Evolutionary conservation across 1,140 invertebrate species (phyloP).

Genomic region (Phortica variegata): DNA sequence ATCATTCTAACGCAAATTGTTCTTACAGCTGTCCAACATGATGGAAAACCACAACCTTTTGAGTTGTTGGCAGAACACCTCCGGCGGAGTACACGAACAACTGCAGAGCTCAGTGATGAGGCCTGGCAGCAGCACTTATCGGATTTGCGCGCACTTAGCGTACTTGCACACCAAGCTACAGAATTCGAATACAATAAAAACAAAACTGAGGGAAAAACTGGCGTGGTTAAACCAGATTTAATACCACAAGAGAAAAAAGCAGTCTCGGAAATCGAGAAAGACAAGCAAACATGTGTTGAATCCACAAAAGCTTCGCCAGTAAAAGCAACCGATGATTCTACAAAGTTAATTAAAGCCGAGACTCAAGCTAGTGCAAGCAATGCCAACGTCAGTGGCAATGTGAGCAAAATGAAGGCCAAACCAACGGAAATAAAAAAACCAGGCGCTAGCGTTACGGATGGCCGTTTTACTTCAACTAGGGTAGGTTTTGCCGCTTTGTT

Average conservation of each 20-base stretch:
- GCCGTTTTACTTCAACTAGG: too few relatives aligned
- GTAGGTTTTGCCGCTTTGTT: too few relatives aligned
- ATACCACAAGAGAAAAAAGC: constrained; percentile 18
- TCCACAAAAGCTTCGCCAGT: constrained; percentile 31
- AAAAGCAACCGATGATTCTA: not conserved
- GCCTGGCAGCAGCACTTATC: constrained; percentile 50
- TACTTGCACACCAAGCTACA: constrained; percentile 48
- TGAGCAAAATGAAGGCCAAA: constrained; percentile 30
- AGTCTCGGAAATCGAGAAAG: not conserved
- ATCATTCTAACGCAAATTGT: too few relatives aligned
- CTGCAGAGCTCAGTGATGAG: constrained; percentile 22
- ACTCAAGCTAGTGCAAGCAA: too few relatives aligned
- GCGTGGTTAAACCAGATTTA: constrained; percentile 34
- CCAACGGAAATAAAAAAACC: constrained; percentile 17
- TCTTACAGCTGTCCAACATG: constrained; percentile 60
- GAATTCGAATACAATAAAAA: constrained; percentile 47
- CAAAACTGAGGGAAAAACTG: constrained; percentile 37
- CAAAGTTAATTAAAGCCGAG: constrained; percentile 1
- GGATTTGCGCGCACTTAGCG: constrained; percentile 38
- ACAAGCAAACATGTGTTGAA: not conserved
- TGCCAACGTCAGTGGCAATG: constrained; percentile 29
- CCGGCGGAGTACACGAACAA: constrained; percentile 35
- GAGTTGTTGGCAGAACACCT: constrained; percentile 45
- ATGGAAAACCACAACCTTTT: constrained; percentile 60
- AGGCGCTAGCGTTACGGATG: not conserved